Conservation (phyloP, 2,888 invertebrate genomes). For the Diabrotica balteata region DNA sequence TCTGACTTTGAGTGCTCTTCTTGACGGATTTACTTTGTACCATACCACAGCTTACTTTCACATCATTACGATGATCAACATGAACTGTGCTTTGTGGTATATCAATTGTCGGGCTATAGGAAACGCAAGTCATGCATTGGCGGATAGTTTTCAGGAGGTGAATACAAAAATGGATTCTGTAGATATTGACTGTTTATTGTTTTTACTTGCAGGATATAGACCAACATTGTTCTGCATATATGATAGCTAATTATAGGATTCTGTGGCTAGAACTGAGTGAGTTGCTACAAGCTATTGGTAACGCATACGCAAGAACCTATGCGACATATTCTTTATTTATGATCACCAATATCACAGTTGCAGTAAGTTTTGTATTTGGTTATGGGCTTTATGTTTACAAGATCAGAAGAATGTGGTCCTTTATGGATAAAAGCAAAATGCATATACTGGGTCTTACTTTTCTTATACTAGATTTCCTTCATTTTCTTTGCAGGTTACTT, state of each 20-base stretch:
- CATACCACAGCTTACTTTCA: constrained; percentile 72
- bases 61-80: constrained; percentile 75
- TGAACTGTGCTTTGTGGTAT: constrained; percentile 76
- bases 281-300: constrained; percentile 70
- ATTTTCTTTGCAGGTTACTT: too few species aligned
- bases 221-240: constrained; percentile 63
- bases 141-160: constrained; percentile 57
- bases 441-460: too few species aligned
- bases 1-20: constrained; percentile 66
- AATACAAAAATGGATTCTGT: background rate
- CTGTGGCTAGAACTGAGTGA: constrained; percentile 73
- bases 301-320: constrained; percentile 73
- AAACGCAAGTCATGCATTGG: constrained; percentile 62
- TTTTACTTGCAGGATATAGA: constrained; percentile 63
- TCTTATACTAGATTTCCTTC: too few species aligned
- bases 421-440: too few species aligned
- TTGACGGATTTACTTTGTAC: constrained; percentile 70
- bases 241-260: constrained; percentile 69
- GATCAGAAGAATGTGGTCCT: too few species aligned
- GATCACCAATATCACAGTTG: constrained; percentile 73
- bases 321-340: constrained; percentile 72
- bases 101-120: constrained; percentile 73
- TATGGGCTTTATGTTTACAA: too few species aligned
- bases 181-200: background rate
- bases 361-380: constrained; percentile 52